Evolutionary conservation across 2,888 invertebrate genomes (phyloP).

Genomic region (Chrysotoxum bicinctum): DNA sequence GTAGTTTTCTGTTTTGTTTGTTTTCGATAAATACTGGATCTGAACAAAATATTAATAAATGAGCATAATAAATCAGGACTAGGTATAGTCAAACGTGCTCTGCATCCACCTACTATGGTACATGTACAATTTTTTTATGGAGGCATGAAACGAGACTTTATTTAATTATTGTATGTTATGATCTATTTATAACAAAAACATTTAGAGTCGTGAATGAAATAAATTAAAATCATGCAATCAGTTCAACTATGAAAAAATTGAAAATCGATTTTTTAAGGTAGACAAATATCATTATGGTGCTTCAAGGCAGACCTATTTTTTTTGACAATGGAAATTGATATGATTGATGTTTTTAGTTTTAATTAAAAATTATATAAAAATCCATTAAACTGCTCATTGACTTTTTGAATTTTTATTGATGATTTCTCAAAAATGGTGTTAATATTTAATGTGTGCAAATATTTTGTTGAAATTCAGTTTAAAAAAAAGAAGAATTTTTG

Average conservation of each 20-base stretch:
- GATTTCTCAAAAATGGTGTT: background rate
- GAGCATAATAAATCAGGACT: slow-evolving; percentile 8
- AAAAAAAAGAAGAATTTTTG: too few relatives aligned
- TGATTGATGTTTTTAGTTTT: slow-evolving; percentile 6
- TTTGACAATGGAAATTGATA: background rate
- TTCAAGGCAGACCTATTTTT: background rate
- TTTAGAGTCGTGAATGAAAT: background rate
- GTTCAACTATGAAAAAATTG: background rate
- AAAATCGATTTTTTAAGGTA: background rate
- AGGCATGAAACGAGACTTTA: background rate
- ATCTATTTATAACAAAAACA: slow-evolving; percentile 4
- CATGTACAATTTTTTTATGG: background rate
- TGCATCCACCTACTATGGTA: background rate
- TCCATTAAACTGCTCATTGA: background rate
- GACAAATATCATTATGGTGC: background rate
- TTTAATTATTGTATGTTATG: slow-evolving; percentile 14
- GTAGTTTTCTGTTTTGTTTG: background rate
- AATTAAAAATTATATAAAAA: slow-evolving; percentile 5
- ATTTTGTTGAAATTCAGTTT: too few relatives aligned
- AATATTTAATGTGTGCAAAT: too few relatives aligned
- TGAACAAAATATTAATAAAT: slow-evolving; percentile 8
- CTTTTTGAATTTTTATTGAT: background rate
- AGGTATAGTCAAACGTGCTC: background rate
- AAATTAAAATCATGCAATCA: slow-evolving; percentile 1
- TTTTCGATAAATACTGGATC: background rate